Evolutionary conservation across 2,888 invertebrate genomes (phyloP), one percentile per base, ranked within the genome.

Genomic region (Trissolcus japonicus): DNA sequence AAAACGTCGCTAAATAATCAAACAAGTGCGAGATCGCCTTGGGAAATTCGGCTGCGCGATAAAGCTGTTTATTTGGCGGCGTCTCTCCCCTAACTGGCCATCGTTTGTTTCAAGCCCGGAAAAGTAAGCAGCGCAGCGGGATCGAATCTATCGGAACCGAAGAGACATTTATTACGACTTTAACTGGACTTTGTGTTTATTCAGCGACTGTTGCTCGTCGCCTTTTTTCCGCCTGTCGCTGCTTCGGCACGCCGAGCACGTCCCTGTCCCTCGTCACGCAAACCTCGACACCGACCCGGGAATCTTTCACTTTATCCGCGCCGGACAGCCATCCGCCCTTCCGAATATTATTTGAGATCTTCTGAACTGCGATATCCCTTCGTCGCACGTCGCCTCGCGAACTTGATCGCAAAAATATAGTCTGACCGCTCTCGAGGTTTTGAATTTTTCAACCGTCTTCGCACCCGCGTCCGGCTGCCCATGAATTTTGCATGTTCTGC

Each of bases 111-210:
- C 81, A 53, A 59, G 46, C 80, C 80, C 79, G 80, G 81, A 81
- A 83, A 83, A 82, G 82, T 78, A 82, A 83, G 84, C 83, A 80
- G 71, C 69, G 73, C 79, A 50, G 79, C 63, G 69, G 71, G 62
- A 72, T 55, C 41, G 65, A 76, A 77, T 67, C 78, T 66, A 75
- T 78, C 80, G 78, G 68, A 72, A 74, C 71, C 66, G 76, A 68
- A 75, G 72, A 78, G 87, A 87, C 88, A 86, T 89, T 89, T 88
- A 88, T 88, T 88, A 85, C 87, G 87, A 86, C 87, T 86, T 86
- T 85, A 86, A 86, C 87, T 81, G 88, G 88, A 87, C 88, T 88
- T 88, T 88, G 86, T 88, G 87, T 88, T 88, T 88, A 88, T 88
- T 88, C 86, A 87, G 86, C 86, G 86, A 86, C 86, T 87, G 87